Evolutionary conservation across 2,113 vertebrate species (phyloP), one percentile per base, ranked within the genome.

Genomic region (Chionodraco myersi): DNA sequence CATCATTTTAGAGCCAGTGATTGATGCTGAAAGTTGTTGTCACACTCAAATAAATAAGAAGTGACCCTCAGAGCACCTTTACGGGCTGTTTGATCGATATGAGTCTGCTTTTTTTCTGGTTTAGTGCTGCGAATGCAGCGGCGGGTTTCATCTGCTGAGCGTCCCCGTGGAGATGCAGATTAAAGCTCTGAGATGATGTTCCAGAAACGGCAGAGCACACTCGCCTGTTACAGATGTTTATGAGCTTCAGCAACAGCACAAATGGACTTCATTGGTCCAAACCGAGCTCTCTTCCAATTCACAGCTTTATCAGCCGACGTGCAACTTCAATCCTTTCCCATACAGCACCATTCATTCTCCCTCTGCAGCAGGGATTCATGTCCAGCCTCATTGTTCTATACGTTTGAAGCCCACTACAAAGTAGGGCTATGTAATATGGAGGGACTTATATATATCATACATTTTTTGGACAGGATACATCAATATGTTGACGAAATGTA

Each of bases 101-200:
- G 0, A 72, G 69, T 45, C 56, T 41, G 8, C n/a, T 54, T 66
- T 68, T 30, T n/a, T 1, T 56, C 1, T 34, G 56, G 53, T 80
- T 69, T 64, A 66, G 13, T 65, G 70, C 45, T 13, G 69, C 30
- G 71, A 71, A 73, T 47, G 71, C 54, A 68, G 65, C 23, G 63
- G 49, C 47, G 34, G 64, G 80, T 75, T 86, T 86, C 77, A 77
- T 79, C 53, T 60, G 54, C 52, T 14, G 53, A 75, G 51, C 18
- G 10, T 86, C 77, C 80, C 85, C 0, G 0, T 26, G 70, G 83
- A 87, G 72, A 63, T 48, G 64, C 63, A 88, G 59, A 84, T 59
- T 80, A 78, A 77, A 86, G 88, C 73, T 77, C 48, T 2, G 71
- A 53, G 53, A 82, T 18, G 75, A 82, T 18, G 75, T 77, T 47